Conservation (phyloP, 2,797 vertebrate genomes). For the Pseudomugil gertrudae region DNA sequence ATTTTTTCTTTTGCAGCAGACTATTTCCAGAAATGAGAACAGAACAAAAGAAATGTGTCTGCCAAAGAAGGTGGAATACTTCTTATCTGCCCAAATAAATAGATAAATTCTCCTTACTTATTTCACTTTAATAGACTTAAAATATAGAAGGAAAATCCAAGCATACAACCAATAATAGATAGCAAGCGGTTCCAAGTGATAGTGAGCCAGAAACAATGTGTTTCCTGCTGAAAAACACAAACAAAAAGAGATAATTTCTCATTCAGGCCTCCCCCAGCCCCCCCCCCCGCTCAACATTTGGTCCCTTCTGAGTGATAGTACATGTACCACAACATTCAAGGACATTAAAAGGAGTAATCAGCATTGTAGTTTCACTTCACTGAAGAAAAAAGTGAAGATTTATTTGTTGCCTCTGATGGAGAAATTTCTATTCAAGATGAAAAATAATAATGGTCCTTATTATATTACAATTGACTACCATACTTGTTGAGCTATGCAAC, state of each 20-base stretch:
- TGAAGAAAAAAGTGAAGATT: not conserved
- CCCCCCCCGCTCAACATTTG: constrained; percentile 1
- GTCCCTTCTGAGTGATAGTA: constrained; percentile 2
- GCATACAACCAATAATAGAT: not conserved
- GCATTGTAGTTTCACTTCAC: not conserved
- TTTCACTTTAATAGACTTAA: constrained; percentile 5
- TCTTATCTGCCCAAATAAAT: not conserved
- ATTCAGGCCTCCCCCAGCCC: not conserved
- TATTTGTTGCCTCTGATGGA: not conserved
- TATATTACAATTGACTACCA: too few species aligned
- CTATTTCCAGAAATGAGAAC: constrained; percentile 1
- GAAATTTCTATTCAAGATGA: not conserved
- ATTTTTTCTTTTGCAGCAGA: not conserved
- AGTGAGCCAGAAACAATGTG: not conserved
- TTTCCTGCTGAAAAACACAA: too few species aligned
- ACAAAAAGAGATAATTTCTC: constrained; percentile 2
- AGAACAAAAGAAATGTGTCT: constrained; percentile 6
- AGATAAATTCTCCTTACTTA: not conserved
- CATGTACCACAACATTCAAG: not conserved
- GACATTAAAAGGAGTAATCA: constrained; percentile 7
- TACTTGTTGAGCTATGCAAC: not conserved
- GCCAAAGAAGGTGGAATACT: constrained; percentile 1
- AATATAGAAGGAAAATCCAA: not conserved
- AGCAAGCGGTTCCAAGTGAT: not conserved
- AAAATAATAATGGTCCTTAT: not conserved